Evolutionary conservation across 2,888 invertebrate species (phyloP), one percentile per base, ranked within the genome.

Genomic region (Agrochola lota): DNA sequence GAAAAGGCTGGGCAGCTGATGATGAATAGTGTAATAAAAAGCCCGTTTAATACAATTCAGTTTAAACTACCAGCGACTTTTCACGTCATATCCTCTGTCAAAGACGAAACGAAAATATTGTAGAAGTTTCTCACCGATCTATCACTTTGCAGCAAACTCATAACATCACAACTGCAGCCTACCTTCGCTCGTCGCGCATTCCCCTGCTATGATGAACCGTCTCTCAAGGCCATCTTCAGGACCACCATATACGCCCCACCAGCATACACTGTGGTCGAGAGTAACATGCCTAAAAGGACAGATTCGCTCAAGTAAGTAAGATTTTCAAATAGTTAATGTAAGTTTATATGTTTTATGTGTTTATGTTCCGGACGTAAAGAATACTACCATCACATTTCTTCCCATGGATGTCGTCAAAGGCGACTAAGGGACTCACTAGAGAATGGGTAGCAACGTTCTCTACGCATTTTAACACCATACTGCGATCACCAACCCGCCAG

Each of bases 171-270:
- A 81, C 97, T 98, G 73, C 97, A 98, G 91, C 97, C 97, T 0
- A 97, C 97, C 0, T 97, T 97, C 77, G 98, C 98, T 0, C 97
- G 98, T 1, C 96, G 97, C 66, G 98, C 97, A 0, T 98, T 98
- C 91, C 98, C 98, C 0, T 98, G 98, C 90, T 98, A 97, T 89
- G 98, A 98, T 87, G 98, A 98, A 89, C 98, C 98, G 0, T 95
- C 95, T 0, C 92, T 97, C 57, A 98, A 98, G 89, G 98, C 98
- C 0, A 94, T 94, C n/a, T 98, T 98, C 90, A 95, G 97, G 55
- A 97, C 98, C 23, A 96, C 95, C 4, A 96, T 98, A 74, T 97
- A 96, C 49, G 97, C 98, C 66, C 96, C 97, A 11, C 87, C 91
- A 0, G 80, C 82, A 0, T 96, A 94, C 83, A 70, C 85, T 0